These are phyloP conservation scores for Montipora sp. DNA, from an alignment of 64 coral and sea anemone species.

Conservation along the genomic window DNA sequence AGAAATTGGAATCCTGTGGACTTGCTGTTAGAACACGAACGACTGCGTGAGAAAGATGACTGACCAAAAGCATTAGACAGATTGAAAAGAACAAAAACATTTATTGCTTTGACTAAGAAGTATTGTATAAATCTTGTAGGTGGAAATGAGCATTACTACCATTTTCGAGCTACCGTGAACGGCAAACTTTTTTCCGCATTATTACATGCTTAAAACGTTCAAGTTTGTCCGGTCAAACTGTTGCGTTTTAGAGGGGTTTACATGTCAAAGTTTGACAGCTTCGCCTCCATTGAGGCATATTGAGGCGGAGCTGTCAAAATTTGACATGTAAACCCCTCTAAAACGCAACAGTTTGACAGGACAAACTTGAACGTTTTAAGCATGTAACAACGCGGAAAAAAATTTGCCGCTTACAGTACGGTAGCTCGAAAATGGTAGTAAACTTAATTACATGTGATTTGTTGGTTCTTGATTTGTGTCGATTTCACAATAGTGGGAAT, in stretches of 20 bases:
- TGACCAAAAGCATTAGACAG: neutral
- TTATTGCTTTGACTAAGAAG: conserved; percentile 14
- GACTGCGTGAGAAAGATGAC: conserved; percentile 21
- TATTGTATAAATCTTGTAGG: conserved; percentile 10
- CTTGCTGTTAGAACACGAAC: neutral
- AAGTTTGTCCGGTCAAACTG: conserved; percentile 11
- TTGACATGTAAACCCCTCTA: neutral
- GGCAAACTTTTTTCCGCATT: conserved; percentile 1
- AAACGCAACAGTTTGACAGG: conserved; percentile 8
- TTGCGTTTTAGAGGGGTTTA: conserved; percentile 14
- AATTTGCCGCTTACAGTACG: neutral
- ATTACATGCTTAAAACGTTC: conserved; percentile 5
- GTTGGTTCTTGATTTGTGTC: conserved; percentile 8
- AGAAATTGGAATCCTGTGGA: neutral
- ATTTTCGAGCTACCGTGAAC: conserved; percentile 35
- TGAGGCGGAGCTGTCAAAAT: neutral
- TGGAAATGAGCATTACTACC: conserved; percentile 20
- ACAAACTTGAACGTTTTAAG: conserved; percentile 16
- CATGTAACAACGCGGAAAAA: conserved; percentile 9
- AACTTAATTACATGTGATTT: conserved; percentile 21
- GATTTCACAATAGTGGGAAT: conserved; percentile 17
- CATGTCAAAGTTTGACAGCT: conserved; percentile 10
- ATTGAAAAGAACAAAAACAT: conserved; percentile 11
- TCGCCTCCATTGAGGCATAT: neutral
- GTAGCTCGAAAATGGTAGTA: conserved; percentile 26